Evolutionary conservation across 2,113 vertebrate species (phyloP), one percentile per base, ranked within the genome.

Genomic region (Notechis scutatus): DNA sequence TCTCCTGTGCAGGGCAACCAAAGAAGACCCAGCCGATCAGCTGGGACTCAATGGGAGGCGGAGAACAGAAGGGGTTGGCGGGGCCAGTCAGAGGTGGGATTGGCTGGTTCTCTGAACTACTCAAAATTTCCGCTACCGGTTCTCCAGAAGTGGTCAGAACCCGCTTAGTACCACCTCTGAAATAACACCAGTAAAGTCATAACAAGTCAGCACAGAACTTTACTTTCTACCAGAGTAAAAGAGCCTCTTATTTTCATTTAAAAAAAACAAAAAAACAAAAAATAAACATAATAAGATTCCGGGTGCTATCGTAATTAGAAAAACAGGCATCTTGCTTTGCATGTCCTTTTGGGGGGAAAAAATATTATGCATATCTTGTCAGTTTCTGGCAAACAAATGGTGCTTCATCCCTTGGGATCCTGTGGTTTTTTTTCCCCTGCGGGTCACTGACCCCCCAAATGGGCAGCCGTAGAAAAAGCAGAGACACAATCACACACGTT

Each of bases 311-410:
- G 59, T 57, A 39, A 45, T 88, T 59, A 74, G 39, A 52, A 21
- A 50, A 52, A 7, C 4, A 69, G 7, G 0, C 15, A 6, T 69
- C 50, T 45, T 29, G 2, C 11, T 54, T 81, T 55, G 34, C 15
- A 21, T 29, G 11, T 64, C n/a, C 85, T 26, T 69, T 52, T 1
- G 57, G 42, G 24, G 0, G 6, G 24, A n/a, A n/a, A 39, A 29
- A 24, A 61, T 89, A 87, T 91, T 45, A 24, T 50, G 26, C 0
- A 26, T 85, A 89, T 42, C 93, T 54, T 92, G 12, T 91, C 50
- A 88, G 85, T 89, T 91, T 91, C 93, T 95, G 91, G 92, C 91
- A 54, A 81, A 87, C 93, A 95, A 96, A 94, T 92, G 95, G 94
- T 55, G 14, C 18, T 59, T 87, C 34, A 5, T 21, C 0, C 18